A percentile compares a stretch with the other conserved stretches of the same genome.
Conservation (phyloP, 2,888 invertebrate species). For the Hybos culiciformis region DNA sequence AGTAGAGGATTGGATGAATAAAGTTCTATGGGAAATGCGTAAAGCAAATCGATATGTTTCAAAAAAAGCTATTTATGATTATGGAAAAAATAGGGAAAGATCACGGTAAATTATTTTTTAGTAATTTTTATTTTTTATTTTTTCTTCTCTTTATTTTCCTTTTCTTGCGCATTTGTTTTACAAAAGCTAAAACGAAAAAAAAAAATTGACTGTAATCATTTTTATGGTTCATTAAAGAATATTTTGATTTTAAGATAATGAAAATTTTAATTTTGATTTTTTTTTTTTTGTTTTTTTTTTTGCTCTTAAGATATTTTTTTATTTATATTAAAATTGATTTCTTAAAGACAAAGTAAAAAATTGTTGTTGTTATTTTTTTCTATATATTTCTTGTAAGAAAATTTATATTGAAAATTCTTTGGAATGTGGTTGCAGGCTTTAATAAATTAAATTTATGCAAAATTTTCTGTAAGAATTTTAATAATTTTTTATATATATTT, state of each 20-base stretch:
- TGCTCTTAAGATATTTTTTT: too few relatives aligned
- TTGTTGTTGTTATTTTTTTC: too few relatives aligned
- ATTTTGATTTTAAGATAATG: background rate
- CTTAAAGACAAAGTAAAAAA: too few relatives aligned
- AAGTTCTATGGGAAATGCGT: conserved; percentile 72
- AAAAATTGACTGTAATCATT: background rate
- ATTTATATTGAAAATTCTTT: too few relatives aligned
- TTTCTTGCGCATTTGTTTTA: background rate
- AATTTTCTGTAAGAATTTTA: too few relatives aligned
- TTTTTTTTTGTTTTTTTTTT: background rate
- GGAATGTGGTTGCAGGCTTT: too few relatives aligned
- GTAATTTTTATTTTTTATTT: conserved; percentile 1
- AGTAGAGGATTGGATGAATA: conserved; percentile 88
- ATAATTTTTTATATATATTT: too few relatives aligned
- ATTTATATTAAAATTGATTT: too few relatives aligned
- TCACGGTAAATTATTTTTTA: conserved; percentile 47
- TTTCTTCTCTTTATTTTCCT: background rate
- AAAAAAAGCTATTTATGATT: conserved; percentile 78
- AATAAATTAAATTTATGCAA: too few relatives aligned
- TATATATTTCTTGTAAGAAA: too few relatives aligned
- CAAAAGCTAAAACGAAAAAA: background rate
- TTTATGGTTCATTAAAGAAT: background rate
- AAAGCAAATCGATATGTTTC: conserved; percentile 67
- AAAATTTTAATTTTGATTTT: too few relatives aligned
- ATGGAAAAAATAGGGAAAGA: conserved; percentile 57